Conservation (phyloP, 2,888 invertebrate species). For the Papilio demoleus region DNA sequence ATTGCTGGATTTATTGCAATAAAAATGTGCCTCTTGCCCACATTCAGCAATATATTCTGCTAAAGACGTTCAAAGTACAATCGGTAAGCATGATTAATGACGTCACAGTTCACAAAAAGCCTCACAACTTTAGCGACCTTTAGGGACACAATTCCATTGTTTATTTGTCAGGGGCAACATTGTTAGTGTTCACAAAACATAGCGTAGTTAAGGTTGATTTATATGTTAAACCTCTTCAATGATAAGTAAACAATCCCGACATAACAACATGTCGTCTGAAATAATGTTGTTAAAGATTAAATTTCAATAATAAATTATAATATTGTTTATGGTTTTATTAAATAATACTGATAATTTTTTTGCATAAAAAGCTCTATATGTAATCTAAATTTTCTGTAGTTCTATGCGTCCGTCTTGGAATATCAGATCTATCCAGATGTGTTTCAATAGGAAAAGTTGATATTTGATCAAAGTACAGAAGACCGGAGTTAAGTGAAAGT, state of each 20-base stretch:
- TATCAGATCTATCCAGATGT: too few relatives aligned
- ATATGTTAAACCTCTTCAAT: neutral
- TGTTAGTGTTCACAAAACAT: slow-evolving; percentile 15
- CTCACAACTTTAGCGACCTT: neutral
- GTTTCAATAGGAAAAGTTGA: too few relatives aligned
- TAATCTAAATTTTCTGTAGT: too few relatives aligned
- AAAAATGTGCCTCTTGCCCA: neutral
- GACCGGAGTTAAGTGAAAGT: too few relatives aligned
- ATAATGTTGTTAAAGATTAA: neutral
- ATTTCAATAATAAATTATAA: too few relatives aligned
- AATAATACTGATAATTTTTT: too few relatives aligned
- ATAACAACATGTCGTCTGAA: neutral
- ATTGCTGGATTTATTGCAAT: neutral
- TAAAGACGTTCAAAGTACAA: slow-evolving; percentile 12
- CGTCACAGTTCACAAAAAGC: slow-evolving; percentile 21
- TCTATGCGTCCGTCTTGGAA: too few relatives aligned
- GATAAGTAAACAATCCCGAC: neutral
- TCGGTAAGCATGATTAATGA: slow-evolving; percentile 19
- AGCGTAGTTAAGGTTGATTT: slow-evolving; percentile 22
- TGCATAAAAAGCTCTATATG: too few relatives aligned
- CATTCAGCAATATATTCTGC: neutral
- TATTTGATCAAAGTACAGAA: too few relatives aligned
- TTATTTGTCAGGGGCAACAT: slow-evolving; percentile 21
- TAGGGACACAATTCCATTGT: slow-evolving; percentile 9
- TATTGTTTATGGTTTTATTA: too few relatives aligned